phyloP scores from a whole-genome alignment of 2,797 vertebrate genomes.

The Lutjanus argentimaculatus region DNA sequence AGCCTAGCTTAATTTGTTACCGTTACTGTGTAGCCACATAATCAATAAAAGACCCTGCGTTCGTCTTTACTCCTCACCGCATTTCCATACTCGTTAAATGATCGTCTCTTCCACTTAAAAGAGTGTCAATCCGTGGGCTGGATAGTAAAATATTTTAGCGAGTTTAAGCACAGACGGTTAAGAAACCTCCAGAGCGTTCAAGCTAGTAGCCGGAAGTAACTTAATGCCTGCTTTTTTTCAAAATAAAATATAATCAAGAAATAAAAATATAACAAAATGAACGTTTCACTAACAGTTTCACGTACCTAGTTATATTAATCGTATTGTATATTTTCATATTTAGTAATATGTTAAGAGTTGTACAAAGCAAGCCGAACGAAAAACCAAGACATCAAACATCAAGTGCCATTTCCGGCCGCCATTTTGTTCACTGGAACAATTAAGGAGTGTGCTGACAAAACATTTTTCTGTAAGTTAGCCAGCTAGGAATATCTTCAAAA shows the following conservation, averaged over 20 bases:
- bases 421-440: constrained; percentile 12
- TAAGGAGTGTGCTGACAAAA: neutral
- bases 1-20: neutral
- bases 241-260: neutral
- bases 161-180: too few relatives aligned
- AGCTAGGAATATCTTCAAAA: neutral
- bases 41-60: neutral
- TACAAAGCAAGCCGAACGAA: neutral
- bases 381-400: neutral
- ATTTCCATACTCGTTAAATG: neutral
- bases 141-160: neutral
- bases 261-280: neutral
- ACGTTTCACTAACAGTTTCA: neutral
- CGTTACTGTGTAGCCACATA: neutral
- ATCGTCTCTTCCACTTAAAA: neutral
- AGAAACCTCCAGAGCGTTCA: too few relatives aligned
- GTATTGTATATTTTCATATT: neutral
- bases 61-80: neutral
- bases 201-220: neutral
- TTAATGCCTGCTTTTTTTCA: too few relatives aligned
- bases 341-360: neutral
- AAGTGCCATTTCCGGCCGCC: neutral
- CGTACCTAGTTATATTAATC: rapidly evolving
- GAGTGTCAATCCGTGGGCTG: too few relatives aligned
- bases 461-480: neutral